Conservation (phyloP, 2,797 vertebrate species). For the Chromobotia macracanthus region DNA sequence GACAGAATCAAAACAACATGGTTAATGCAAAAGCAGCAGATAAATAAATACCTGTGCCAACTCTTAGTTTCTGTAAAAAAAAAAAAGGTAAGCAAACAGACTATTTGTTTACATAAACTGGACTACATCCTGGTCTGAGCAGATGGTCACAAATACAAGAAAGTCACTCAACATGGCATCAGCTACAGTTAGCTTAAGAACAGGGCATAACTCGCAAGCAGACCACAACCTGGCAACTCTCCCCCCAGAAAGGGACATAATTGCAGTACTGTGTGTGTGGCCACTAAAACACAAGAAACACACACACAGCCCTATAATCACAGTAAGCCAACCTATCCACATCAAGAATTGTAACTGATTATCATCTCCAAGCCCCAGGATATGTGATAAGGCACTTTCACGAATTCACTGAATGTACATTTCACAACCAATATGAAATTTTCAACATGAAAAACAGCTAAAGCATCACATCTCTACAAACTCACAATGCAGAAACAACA, state of each 20-base stretch:
- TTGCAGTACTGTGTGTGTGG: conserved; percentile 51
- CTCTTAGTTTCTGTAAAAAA: conserved; percentile 44
- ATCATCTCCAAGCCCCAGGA: conserved; percentile 53
- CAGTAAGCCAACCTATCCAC: conserved; percentile 45
- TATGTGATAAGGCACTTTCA: conserved; percentile 41
- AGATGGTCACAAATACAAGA: conserved; percentile 58
- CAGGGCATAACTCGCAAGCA: conserved; percentile 48
- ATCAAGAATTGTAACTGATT: conserved; percentile 51
- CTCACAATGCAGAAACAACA: too few relatives aligned
- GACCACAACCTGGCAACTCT: conserved; percentile 46
- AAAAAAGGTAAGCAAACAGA: conserved; percentile 58
- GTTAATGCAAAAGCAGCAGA: too few relatives aligned
- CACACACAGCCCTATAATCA: conserved; percentile 47
- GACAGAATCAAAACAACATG: too few relatives aligned
- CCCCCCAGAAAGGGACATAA: conserved; percentile 47
- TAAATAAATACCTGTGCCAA: too few relatives aligned
- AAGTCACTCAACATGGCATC: conserved; percentile 54
- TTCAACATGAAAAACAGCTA: too few relatives aligned
- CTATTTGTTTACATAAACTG: conserved; percentile 53
- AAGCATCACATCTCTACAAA: too few relatives aligned
- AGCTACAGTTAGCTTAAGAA: conserved; percentile 53
- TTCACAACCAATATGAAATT: too few relatives aligned
- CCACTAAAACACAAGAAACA: conserved; percentile 38
- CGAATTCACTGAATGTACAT: conserved; percentile 13
- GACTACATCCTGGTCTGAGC: conserved; percentile 51